These are phyloP conservation scores for Melierax canorus DNA, from an alignment of 2,113 vertebrate species.

Conservation along the genomic window DNA sequence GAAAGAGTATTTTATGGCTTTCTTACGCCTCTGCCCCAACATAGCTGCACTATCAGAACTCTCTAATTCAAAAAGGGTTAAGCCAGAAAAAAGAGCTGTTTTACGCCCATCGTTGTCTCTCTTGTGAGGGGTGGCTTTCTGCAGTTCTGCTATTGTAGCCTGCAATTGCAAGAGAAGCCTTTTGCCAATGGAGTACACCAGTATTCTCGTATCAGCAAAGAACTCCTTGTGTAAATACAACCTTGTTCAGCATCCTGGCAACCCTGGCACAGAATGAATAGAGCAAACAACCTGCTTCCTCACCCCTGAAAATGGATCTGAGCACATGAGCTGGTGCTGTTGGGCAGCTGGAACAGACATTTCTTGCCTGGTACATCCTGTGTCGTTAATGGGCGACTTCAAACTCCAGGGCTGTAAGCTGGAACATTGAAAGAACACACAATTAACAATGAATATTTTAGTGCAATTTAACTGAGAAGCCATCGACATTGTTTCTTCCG, in stretches of 20 bases:
- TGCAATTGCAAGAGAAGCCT: neutral
- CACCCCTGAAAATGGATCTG: constrained; percentile 10
- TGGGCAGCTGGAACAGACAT: neutral
- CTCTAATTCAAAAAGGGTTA: neutral
- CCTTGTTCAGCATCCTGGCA: constrained; percentile 32
- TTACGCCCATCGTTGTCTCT: neutral
- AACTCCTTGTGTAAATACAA: constrained; percentile 24
- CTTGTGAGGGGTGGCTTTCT: neutral
- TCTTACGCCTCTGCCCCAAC: neutral
- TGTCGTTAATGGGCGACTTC: neutral
- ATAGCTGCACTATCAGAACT: neutral
- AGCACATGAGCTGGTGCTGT: neutral
- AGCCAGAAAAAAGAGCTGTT: neutral
- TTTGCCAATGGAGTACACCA: neutral
- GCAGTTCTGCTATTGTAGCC: neutral
- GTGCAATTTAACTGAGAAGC: neutral
- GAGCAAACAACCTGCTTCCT: constrained; percentile 31
- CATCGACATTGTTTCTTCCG: neutral
- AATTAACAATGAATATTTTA: neutral
- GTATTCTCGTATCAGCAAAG: neutral
- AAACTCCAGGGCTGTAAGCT: neutral
- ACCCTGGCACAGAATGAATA: constrained; percentile 17
- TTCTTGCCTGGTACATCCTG: neutral
- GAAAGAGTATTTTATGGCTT: neutral
- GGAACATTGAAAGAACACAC: neutral